Base-by-base conservation (phyloP, 2,797 vertebrate species). In the Coregonus suidteri region DNA sequence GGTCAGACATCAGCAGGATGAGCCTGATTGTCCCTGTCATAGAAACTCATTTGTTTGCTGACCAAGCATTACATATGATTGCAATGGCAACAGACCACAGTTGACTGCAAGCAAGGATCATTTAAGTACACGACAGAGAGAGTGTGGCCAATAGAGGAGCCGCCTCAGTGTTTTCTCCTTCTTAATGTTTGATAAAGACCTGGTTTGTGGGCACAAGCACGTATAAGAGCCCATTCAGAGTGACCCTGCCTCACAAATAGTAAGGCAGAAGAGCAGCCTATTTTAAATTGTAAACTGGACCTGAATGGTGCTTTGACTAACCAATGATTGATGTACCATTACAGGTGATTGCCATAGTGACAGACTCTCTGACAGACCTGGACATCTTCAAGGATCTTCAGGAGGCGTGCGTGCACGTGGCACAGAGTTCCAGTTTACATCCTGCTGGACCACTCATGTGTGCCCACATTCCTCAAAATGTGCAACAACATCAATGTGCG, bases 291-390 rank as follows among this genome's bases (percentile, higher is more conserved):
- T 16, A 34, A 69, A 59, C 14, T 6, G 18, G 54, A n/a, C 54
- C n/a, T 74, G 34, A 20, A 20, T 47, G 2, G 6, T 41, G 85
- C 81, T 87, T 83, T 90, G 89, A 88, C 87, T 86, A 83, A 85
- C 76, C 81, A 84, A 89, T 53, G 75, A n/a, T 56, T 70, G 16
- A 67, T 75, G n/a, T 89, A 89, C 88, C 85, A 81, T 82, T 83
- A 72, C 3, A 99, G 98, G 96, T 99, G 83, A 98, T 99, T 74
- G 98, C 98, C 15, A 94, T 99, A 87, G 98, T 98, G 84, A 98
- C 97, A 89, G 98, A 99, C 87, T 94, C 94, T 79, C 96, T 99
- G 88, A 98, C 98, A 20, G 98, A 99, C 86, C 94, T 95, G 4
- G 98, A 99, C 88, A 95, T 99, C 89, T 98, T 99, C 67, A 90